Percentiles rank a stretch among this genome's conserved stretches.
phyloP scores from a whole-genome alignment of 1,140 invertebrate species.

The Zaprionus davidi region DNA sequence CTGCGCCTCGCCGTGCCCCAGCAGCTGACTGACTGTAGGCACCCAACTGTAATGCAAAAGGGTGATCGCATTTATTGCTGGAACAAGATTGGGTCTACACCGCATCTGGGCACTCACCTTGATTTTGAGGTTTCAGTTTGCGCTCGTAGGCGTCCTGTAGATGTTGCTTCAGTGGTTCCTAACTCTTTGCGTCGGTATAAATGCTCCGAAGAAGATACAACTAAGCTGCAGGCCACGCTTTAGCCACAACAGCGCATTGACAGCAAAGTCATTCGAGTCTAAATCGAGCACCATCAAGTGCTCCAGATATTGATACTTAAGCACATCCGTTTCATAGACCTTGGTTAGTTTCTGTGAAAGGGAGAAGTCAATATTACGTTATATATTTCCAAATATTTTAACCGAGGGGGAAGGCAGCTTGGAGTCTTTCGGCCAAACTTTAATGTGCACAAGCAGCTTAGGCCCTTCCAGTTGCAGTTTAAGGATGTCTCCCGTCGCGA shows the following conservation, averaged over 20 bases:
- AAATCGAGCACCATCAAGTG: slow-evolving; percentile 88
- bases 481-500: too few relatives aligned
- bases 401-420: too few relatives aligned
- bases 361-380: background rate
- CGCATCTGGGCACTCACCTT: slow-evolving; percentile 52
- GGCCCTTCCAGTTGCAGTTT: too few relatives aligned
- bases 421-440: too few relatives aligned
- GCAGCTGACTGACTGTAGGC: background rate
- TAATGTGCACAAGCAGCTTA: too few relatives aligned
- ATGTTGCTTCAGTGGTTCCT: slow-evolving; percentile 69
- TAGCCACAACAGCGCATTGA: slow-evolving; percentile 85
- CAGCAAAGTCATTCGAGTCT: slow-evolving; percentile 86
- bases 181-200: slow-evolving; percentile 64
- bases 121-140: slow-evolving; percentile 83
- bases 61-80: background rate
- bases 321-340: slow-evolving; percentile 85
- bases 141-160: slow-evolving; percentile 76
- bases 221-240: slow-evolving; percentile 81
- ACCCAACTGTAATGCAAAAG: background rate
- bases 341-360: slow-evolving; percentile 87
- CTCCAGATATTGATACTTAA: slow-evolving; percentile 87
- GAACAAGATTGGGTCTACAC: too few relatives aligned
- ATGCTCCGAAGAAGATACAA: slow-evolving; percentile 81
- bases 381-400: background rate
- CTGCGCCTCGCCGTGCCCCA: background rate